Evolutionary conservation across 2,113 vertebrate genomes (phyloP).

Genomic region (Oriolus oriolus): DNA sequence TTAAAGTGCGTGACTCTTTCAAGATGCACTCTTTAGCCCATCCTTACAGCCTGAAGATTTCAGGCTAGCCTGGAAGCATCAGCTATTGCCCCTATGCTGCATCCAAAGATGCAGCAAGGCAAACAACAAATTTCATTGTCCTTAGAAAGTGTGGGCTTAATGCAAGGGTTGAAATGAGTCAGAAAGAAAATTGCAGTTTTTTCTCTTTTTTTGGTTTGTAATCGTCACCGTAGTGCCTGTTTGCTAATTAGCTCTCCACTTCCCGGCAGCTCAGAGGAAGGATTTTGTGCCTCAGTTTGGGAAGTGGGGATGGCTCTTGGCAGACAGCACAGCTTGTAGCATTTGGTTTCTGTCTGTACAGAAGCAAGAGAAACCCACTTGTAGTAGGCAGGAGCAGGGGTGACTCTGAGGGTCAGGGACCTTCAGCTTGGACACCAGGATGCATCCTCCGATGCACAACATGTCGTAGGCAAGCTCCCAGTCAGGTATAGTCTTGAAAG

Average conservation of each 20-base stretch:
- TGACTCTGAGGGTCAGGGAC: not conserved
- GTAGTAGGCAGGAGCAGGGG: not conserved
- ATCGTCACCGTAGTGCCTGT: not conserved
- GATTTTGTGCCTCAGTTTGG: not conserved
- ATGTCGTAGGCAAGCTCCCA: not conserved
- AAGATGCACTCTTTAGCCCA: not conserved
- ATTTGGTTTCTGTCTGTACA: not conserved
- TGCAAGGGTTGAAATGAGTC: not conserved
- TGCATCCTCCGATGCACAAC: not conserved
- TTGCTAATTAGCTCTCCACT: conserved; percentile 14
- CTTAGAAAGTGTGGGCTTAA: not conserved
- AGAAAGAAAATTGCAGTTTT: not conserved
- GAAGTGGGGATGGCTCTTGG: not conserved
- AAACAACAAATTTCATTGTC: not conserved
- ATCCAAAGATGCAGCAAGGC: not conserved
- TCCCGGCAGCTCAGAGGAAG: not conserved
- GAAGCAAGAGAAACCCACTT: not conserved
- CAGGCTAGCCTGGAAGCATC: not conserved
- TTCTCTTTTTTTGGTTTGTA: not conserved
- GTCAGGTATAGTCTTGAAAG: not conserved
- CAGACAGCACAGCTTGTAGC: not conserved
- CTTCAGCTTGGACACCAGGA: not conserved
- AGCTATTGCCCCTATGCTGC: not conserved
- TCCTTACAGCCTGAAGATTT: not conserved
- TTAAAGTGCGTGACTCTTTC: not conserved